Conservation (phyloP, 2,113 vertebrate genomes). For the western clawed frog (Xenopus tropicalis) region DNA sequence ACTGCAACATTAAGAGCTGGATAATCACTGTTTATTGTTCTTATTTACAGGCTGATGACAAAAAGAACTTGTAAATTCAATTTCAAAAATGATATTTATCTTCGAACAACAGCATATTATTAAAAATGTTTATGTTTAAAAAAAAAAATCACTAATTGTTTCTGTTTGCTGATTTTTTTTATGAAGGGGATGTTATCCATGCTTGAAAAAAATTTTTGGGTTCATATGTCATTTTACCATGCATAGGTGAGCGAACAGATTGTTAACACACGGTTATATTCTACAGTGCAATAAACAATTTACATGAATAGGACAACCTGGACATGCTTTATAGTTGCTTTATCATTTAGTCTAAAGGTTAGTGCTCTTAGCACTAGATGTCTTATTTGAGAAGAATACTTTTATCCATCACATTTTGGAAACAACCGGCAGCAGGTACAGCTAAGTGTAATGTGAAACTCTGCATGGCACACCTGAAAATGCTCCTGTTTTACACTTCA, state of each 20-base stretch:
- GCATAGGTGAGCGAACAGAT: too few species aligned
- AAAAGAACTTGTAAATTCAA: neutral
- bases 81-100: neutral
- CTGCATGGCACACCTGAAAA: conserved; percentile 34
- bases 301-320: neutral
- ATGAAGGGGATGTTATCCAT: neutral
- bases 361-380: conserved; percentile 12
- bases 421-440: conserved; percentile 16
- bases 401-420: conserved; percentile 16
- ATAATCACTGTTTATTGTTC: neutral
- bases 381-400: conserved; percentile 26
- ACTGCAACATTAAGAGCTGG: neutral
- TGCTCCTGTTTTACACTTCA: conserved; percentile 29
- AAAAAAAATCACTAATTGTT: neutral
- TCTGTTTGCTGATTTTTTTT: neutral
- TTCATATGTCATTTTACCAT: neutral
- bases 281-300: neutral
- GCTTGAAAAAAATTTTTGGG: neutral
- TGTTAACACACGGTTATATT: too few species aligned
- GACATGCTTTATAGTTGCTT: neutral
- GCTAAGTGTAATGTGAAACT: conserved; percentile 21
- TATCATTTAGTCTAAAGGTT: conserved; percentile 22
- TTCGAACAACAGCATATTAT: neutral
- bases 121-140: conserved; percentile 2
- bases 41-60: neutral